These are phyloP conservation scores for Tetraodon nigroviridis DNA, from an alignment of 2,113 vertebrate species.

Conservation along the genomic window DNA sequence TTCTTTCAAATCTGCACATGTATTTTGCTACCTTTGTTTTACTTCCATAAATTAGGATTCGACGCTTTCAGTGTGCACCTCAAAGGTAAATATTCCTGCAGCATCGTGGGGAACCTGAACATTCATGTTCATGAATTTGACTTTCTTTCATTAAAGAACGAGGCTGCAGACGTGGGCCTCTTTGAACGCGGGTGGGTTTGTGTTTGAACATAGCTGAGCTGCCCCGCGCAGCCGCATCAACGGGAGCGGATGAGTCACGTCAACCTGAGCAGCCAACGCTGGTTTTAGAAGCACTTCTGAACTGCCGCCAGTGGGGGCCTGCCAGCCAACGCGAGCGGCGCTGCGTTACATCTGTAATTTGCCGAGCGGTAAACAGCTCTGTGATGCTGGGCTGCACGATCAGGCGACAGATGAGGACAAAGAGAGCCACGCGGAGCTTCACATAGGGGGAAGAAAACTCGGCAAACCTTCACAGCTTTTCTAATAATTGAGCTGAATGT, in stretches of 20 bases:
- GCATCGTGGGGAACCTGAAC: too few species aligned
- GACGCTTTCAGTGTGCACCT: too few species aligned
- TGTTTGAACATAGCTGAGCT: slow-evolving; percentile 26
- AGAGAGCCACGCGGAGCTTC: background rate
- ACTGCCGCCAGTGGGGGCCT: slow-evolving; percentile 24
- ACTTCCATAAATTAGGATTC: too few species aligned
- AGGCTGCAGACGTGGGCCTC: background rate
- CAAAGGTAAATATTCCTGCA: too few species aligned
- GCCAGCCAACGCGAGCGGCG: slow-evolving; percentile 5
- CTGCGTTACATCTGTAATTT: slow-evolving; percentile 23
- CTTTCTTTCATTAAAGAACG: too few species aligned
- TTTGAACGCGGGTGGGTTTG: slow-evolving; percentile 12
- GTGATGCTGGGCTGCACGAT: slow-evolving; percentile 6
- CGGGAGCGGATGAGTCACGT: slow-evolving; percentile 27
- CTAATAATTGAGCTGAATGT: too few species aligned
- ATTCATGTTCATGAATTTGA: too few species aligned
- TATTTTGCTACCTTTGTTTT: too few species aligned
- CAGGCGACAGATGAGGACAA: background rate
- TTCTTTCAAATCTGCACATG: too few species aligned
- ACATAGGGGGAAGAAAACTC: background rate
- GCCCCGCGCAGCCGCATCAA: slow-evolving; percentile 17
- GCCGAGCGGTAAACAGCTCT: slow-evolving; percentile 8
- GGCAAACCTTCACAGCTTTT: too few species aligned
- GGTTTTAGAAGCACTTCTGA: slow-evolving; percentile 39
- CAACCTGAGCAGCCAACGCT: slow-evolving; percentile 15